Evolutionary conservation across 2,113 vertebrate genomes (phyloP).

Genomic region (human): GRCh38 chr6:40424001-40424500

Average conservation of each 20-base stretch:
- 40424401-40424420: fast-evolving
- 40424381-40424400: fast-evolving
- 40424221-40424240: background rate
- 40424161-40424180: background rate
- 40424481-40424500: background rate
- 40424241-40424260: background rate
- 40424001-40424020: background rate
- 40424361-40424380: background rate
- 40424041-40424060: background rate
- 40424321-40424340: background rate
- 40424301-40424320: background rate
- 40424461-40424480: background rate
- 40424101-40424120: background rate
- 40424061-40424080: background rate
- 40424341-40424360: background rate
- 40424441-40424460: background rate
- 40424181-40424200: background rate
- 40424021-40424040: background rate
- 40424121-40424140: background rate
- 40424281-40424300: background rate
- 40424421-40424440: background rate
- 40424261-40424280: background rate
- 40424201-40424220: background rate
- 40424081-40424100: background rate
- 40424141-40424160: background rate